Conservation (phyloP, 2,888 invertebrate genomes). For the Lasioglossum marginatum region DNA sequence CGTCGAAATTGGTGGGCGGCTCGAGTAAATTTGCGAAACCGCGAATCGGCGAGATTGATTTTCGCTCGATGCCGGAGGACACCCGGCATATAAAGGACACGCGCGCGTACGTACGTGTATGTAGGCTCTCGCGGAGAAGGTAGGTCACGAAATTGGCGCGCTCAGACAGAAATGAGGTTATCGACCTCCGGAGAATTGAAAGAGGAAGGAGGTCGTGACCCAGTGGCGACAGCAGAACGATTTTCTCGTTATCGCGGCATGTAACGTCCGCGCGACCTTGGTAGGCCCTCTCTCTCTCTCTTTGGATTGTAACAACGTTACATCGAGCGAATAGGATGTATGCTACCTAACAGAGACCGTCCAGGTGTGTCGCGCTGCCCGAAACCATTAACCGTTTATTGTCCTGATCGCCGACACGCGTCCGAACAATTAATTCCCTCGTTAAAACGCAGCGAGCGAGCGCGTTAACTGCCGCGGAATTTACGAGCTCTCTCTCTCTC, state of each 20-base stretch:
- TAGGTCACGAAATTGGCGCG: conserved; percentile 73
- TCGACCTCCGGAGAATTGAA: conserved; percentile 73
- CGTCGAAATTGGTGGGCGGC: conserved; percentile 23
- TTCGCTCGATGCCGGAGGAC: conserved; percentile 24
- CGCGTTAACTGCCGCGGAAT: neutral
- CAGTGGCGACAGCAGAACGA: conserved; percentile 72
- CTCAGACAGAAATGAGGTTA: conserved; percentile 72
- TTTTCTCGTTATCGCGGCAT: conserved; percentile 71
- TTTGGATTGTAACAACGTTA: conserved; percentile 53
- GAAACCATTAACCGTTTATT: neutral
- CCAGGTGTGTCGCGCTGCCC: neutral
- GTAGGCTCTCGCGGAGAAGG: conserved; percentile 62
- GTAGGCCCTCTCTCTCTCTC: neutral
- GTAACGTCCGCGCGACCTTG: conserved; percentile 65
- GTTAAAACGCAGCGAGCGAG: neutral
- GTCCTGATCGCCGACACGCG: neutral
- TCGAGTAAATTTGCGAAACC: conserved; percentile 49
- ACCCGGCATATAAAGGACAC: neutral
- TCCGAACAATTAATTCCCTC: neutral
- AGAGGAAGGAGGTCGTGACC: conserved; percentile 78
- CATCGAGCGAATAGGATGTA: conserved; percentile 35
- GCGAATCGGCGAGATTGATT: conserved; percentile 47
- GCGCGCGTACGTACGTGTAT: conserved; percentile 5
- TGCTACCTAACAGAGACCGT: neutral
- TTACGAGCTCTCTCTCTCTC: neutral